Conservation (phyloP, 1,140 invertebrate species). For the Drosophila orosa region DNA sequence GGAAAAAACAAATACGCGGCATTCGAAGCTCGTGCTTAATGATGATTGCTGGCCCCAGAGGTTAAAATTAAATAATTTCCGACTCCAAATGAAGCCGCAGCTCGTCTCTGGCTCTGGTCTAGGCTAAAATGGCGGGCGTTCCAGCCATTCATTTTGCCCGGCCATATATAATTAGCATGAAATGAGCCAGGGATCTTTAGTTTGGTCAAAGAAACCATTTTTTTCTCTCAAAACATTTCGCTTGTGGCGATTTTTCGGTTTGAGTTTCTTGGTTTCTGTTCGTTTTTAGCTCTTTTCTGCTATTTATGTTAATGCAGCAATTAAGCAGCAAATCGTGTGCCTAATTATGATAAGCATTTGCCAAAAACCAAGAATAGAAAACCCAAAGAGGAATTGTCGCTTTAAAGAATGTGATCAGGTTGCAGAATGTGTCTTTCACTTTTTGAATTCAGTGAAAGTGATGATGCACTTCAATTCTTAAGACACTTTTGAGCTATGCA, state of each 20-base stretch:
- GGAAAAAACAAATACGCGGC: conserved; percentile 57
- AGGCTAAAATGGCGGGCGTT: conserved; percentile 77
- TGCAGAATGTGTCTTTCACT: not conserved
- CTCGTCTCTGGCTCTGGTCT: conserved; percentile 39
- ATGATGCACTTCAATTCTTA: too few relatives aligned
- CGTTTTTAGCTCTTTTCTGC: conserved; percentile 34
- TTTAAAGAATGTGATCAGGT: conserved; percentile 8
- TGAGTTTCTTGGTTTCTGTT: conserved; percentile 29
- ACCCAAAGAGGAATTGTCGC: conserved; percentile 56
- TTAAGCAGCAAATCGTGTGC: conserved; percentile 77
- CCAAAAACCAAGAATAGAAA: conserved; percentile 29
- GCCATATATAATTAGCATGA: conserved; percentile 80
- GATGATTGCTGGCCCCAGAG: conserved; percentile 80
- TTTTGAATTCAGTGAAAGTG: not conserved
- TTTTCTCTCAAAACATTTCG: conserved; percentile 54
- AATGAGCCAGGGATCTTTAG: conserved; percentile 80
- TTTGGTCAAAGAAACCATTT: conserved; percentile 62
- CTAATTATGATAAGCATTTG: conserved; percentile 79
- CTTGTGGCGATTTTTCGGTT: conserved; percentile 61
- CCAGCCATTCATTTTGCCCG: conserved; percentile 53
- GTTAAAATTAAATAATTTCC: conserved; percentile 82
- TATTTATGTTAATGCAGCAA: conserved; percentile 78
- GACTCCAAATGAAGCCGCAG: conserved; percentile 49
- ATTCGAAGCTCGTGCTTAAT: conserved; percentile 75
- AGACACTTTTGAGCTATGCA: too few relatives aligned